These are phyloP conservation scores for Chauna torquata DNA, from an alignment of 2,113 vertebrate species.

Conservation along the genomic window DNA sequence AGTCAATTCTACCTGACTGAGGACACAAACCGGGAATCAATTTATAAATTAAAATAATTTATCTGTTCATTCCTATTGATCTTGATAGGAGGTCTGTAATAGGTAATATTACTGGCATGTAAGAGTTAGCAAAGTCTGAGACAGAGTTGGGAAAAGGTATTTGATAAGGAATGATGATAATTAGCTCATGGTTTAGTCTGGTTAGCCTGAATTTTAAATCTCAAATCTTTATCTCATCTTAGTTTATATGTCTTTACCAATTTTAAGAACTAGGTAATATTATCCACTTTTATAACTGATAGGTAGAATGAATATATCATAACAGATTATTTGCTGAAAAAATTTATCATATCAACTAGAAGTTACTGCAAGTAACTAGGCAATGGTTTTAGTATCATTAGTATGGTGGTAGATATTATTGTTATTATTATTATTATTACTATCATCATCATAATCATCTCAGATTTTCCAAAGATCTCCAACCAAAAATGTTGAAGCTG, in stretches of 20 bases:
- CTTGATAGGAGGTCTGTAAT: neutral
- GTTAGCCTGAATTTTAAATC: neutral
- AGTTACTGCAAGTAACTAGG: neutral
- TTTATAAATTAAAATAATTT: neutral
- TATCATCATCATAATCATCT: neutral
- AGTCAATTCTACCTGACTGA: neutral
- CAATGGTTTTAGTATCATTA: neutral
- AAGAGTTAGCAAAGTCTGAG: neutral
- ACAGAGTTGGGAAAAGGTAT: neutral
- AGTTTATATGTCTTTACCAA: neutral
- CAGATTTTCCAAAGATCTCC: neutral
- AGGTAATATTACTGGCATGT: neutral
- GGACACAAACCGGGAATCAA: neutral
- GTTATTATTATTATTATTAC: neutral
- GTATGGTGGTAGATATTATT: neutral
- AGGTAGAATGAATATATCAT: neutral
- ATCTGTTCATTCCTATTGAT: neutral
- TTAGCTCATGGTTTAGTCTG: neutral
- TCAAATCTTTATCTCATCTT: neutral
- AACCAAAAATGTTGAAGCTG: neutral
- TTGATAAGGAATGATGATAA: neutral
- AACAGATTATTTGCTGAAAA: neutral
- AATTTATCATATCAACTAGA: neutral
- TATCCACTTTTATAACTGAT: neutral
- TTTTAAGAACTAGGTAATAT: neutral